Percentiles rank a stretch among this genome's conserved stretches.
Evolutionary conservation across 2,888 invertebrate genomes (phyloP).

Genomic region (Sthenelais limicola): DNA sequence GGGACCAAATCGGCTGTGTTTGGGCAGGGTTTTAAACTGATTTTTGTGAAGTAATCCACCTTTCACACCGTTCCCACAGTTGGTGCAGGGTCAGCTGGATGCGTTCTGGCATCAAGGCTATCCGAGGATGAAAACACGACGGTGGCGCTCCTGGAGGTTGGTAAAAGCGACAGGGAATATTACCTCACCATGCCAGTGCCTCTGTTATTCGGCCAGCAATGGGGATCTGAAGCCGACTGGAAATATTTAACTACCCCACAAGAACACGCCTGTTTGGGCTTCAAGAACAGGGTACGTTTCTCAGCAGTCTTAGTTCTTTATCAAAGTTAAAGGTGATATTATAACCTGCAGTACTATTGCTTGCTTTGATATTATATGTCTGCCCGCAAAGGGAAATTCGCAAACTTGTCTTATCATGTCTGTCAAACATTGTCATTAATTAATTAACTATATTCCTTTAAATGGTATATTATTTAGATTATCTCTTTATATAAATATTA

Average conservation of each 20-base stretch:
- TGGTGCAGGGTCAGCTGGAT: slow-evolving; percentile 64
- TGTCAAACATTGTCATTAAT: no score
- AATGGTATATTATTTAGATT: no score
- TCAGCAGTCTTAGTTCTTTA: neutral
- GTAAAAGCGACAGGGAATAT: slow-evolving; percentile 55
- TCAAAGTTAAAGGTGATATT: neutral
- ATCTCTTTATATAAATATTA: no score
- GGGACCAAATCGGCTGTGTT: no score
- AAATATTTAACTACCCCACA: slow-evolving; percentile 78
- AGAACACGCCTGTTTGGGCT: slow-evolving; percentile 70
- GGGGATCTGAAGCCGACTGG: slow-evolving; percentile 80
- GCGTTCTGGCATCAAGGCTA: slow-evolving; percentile 62
- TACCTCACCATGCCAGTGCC: neutral
- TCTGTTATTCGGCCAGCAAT: neutral
- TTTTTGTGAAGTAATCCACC: no score
- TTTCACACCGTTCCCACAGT: slow-evolving; percentile 51
- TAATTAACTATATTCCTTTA: no score
- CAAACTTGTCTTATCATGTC: neutral
- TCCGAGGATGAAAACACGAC: slow-evolving; percentile 56
- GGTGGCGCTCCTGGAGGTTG: slow-evolving; percentile 60
- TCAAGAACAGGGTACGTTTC: slow-evolving; percentile 71
- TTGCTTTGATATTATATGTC: neutral
- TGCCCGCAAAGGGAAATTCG: neutral
- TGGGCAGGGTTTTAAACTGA: no score
- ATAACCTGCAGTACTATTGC: neutral